Base-by-base conservation (phyloP, 2,113 vertebrate genomes). In the Antigone vipio region DNA sequence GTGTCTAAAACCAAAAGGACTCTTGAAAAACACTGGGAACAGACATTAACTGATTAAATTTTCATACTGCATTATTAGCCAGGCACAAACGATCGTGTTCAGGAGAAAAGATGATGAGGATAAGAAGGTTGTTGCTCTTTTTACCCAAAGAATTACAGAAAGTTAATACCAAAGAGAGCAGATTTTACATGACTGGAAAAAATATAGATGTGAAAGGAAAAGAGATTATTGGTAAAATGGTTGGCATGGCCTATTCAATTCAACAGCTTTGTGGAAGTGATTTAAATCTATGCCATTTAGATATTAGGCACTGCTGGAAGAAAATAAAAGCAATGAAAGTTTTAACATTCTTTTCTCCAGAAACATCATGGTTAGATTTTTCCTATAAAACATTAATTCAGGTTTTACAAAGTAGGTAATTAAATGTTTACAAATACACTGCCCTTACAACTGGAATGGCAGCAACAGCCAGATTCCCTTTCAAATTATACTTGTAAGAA, bases 11-110 rank as follows among this genome's bases (percentile, higher is more conserved):
- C 21, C 74, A 68, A 85, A 95, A 81, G 35, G 26, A 38, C 32
- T 94, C 87, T 68, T 72, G 56, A 92, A 40, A 92, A 95, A 78
- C 77, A 58, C 42, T 49, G 34, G 16, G 53, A 82, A 58, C 58
- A 89, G 53, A 76, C 66, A 91, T 95, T 96, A 95, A 58, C 91
- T 89, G 84, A 93, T 91, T 95, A 87, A 38, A 81, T 89, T 89
- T 87, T 94, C 58, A 42, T 89, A 64, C 44, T 56, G 23, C 47
- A 82, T 34, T 49, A 75, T 67, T 85, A 72, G 15, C 20, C 44
- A 81, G 32, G 56, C 17, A 0, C 3, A 9, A 85, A 86, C 0
- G 3, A 68, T 49, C 2, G 0, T 49, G 21, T 60, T 89, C 44
- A 78, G 49, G 50, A 85, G 44, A 96, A 96, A 91, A 75, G 56